Conservation (phyloP, 1,140 invertebrate genomes). For the Panagrolaimus sp. region DNA sequence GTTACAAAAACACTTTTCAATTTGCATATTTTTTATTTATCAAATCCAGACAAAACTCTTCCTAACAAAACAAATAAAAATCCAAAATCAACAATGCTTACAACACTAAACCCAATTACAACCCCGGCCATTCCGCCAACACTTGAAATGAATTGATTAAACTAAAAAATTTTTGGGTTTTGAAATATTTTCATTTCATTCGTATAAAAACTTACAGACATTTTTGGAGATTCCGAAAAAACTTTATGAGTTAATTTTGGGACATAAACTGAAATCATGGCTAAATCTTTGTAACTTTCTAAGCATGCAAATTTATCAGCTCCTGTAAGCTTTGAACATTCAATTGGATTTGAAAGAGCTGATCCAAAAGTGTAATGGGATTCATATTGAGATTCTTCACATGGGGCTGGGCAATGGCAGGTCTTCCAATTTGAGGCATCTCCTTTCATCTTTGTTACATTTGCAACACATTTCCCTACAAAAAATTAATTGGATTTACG, state of each 20-base stretch:
- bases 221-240: neutral
- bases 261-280: neutral
- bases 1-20: too few species aligned
- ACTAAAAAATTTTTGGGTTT: neutral
- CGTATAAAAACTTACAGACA: neutral
- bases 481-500: neutral
- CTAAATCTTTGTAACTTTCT: neutral
- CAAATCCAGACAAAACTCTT: too few species aligned
- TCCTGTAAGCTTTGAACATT: too few species aligned
- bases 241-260: constrained; percentile 7
- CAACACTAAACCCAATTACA: neutral
- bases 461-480: constrained; percentile 5
- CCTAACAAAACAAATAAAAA: neutral
- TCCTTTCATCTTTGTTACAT: neutral
- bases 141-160: neutral
- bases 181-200: neutral
- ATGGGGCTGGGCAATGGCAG: neutral
- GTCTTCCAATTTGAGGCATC: neutral
- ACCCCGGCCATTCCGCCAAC: neutral
- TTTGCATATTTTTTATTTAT: too few species aligned
- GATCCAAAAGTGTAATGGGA: neutral
- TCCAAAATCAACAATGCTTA: neutral
- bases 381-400: neutral
- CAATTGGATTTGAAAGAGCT: too few species aligned
- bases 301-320: too few species aligned